A percentile compares a stretch with the other conserved stretches of the same genome.
These are phyloP conservation scores for Drosophila kepulauana DNA, from an alignment of 1,140 invertebrate genomes.

Conservation along the genomic window DNA sequence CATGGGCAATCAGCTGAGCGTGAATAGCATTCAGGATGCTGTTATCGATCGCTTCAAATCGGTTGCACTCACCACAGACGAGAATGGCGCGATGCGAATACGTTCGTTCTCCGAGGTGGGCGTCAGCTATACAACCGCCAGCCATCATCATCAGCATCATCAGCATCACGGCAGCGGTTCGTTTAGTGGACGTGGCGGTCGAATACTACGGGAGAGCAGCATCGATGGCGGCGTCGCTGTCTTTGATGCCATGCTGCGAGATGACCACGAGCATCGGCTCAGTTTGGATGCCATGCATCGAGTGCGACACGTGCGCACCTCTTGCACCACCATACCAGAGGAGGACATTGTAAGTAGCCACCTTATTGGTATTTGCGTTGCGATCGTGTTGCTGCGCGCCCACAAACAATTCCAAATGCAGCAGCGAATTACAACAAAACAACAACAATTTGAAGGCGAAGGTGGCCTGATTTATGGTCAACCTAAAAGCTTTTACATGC, in stretches of 20 bases:
- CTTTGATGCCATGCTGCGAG: constrained; percentile 63
- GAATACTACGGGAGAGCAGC: constrained; percentile 71
- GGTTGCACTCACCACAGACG: constrained; percentile 75
- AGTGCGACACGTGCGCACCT: constrained; percentile 76
- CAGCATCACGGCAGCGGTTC: constrained; percentile 47
- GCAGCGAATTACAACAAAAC: neutral
- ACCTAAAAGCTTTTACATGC: constrained; percentile 24
- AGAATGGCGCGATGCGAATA: constrained; percentile 77
- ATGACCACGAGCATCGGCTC: constrained; percentile 76
- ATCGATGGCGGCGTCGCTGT: constrained; percentile 75
- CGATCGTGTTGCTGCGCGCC: neutral
- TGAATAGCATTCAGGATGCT: constrained; percentile 76
- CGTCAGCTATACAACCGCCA: constrained; percentile 38
- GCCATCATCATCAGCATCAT: constrained; percentile 47
- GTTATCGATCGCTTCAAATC: constrained; percentile 81
- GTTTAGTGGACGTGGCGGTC: constrained; percentile 68
- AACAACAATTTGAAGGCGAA: neutral
- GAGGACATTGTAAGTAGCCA: constrained; percentile 74
- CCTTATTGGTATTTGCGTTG: neutral
- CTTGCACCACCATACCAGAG: constrained; percentile 80
- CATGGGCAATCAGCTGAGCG: constrained; percentile 80
- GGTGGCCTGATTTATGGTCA: constrained; percentile 25
- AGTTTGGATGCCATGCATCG: constrained; percentile 76
- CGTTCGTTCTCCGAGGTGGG: constrained; percentile 79
- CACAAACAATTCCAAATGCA: neutral